These are phyloP conservation scores for Erebia ligea DNA, from an alignment of 2,888 invertebrate genomes.

Conservation along the genomic window DNA sequence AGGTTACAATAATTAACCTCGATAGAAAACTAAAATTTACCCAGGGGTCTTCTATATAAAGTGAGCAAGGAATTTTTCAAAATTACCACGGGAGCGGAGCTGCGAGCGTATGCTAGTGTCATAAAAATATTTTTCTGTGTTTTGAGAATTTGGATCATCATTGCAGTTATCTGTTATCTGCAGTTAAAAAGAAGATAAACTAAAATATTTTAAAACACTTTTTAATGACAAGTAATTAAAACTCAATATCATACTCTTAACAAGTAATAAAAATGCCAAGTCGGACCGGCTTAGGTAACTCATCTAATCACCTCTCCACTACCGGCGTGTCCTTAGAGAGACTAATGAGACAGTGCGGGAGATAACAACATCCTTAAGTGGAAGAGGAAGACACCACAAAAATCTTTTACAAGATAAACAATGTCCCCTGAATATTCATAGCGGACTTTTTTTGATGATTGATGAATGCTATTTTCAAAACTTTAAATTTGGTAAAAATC, in stretches of 20 bases:
- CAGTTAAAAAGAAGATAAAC: too few relatives aligned
- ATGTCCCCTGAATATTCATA: conserved; percentile 15
- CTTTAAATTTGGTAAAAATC: background rate
- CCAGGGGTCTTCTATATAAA: too few relatives aligned
- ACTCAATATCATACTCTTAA: background rate
- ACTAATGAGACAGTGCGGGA: conserved; percentile 26
- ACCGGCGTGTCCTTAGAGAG: conserved; percentile 16
- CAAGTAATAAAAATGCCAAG: background rate
- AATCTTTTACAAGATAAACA: conserved; percentile 18
- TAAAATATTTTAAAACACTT: conserved; percentile 4
- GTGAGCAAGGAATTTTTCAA: too few relatives aligned
- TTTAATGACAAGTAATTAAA: conserved; percentile 23
- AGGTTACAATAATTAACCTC: too few relatives aligned
- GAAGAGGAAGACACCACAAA: conserved; percentile 14
- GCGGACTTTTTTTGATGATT: conserved; percentile 5
- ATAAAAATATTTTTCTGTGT: too few relatives aligned
- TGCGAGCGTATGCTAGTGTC: too few relatives aligned
- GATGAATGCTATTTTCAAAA: conserved; percentile 3
- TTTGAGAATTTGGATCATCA: too few relatives aligned
- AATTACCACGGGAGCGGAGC: too few relatives aligned
- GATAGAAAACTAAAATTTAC: too few relatives aligned
- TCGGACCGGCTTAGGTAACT: conserved; percentile 1
- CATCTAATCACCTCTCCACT: conserved; percentile 20
- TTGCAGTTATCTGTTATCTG: too few relatives aligned
- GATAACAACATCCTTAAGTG: conserved; percentile 21